phyloP scores from a whole-genome alignment of 2,113 vertebrate genomes.

The Colius striatus region DNA sequence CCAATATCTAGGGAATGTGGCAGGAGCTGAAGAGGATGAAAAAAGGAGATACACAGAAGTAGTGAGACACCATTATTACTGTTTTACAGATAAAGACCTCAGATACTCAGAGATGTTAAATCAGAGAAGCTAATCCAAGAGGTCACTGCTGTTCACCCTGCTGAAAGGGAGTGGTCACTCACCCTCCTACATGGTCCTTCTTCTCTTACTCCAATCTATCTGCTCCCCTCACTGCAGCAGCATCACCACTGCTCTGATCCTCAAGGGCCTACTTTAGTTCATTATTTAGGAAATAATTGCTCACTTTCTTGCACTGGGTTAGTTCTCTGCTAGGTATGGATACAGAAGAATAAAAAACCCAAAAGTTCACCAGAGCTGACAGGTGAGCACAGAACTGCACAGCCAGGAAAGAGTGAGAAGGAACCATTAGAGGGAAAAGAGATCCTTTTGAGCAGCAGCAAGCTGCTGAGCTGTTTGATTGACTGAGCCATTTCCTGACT shows the following conservation, averaged over 20 bases:
- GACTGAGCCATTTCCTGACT: slow-evolving; percentile 47
- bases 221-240: neutral
- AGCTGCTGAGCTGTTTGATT: slow-evolving; percentile 16
- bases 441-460: slow-evolving; percentile 9
- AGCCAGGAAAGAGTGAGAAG: neutral
- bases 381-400: neutral
- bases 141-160: neutral
- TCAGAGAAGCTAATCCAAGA: neutral
- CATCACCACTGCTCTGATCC: neutral
- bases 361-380: neutral
- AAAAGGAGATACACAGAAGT: neutral
- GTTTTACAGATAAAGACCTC: neutral
- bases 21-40: neutral
- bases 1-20: neutral
- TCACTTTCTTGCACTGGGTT: neutral
- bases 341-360: neutral
- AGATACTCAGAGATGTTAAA: neutral
- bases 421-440: neutral
- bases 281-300: neutral
- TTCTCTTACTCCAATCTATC: neutral
- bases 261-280: neutral
- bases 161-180: neutral
- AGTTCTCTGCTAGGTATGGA: neutral
- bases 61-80: neutral
- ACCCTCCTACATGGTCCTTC: accelerated